A percentile compares a stretch with the other conserved stretches of the same genome.
These are phyloP conservation scores for Pipra filicauda DNA, from an alignment of 2,113 vertebrate species.

Conservation along the genomic window DNA sequence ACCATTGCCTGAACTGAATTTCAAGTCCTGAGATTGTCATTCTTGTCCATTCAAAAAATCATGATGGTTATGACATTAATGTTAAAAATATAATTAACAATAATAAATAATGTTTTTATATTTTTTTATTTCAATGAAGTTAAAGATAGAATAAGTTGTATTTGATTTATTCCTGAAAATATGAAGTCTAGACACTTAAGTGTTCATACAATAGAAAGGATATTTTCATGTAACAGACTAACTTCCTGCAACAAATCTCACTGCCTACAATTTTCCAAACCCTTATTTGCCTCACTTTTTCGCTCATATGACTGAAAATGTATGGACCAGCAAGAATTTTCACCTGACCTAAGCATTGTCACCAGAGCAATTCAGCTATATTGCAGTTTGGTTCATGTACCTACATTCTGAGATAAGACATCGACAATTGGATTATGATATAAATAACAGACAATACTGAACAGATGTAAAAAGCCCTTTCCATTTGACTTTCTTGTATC, in stretches of 20 bases:
- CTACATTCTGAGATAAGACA: background rate
- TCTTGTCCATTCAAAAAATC: background rate
- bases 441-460: background rate
- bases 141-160: background rate
- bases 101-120: fast-evolving
- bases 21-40: background rate
- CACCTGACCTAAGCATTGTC: background rate
- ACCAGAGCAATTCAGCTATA: background rate
- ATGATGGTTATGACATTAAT: background rate
- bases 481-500: background rate
- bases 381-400: background rate
- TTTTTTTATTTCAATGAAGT: background rate
- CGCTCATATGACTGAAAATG: background rate
- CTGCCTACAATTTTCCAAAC: background rate
- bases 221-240: background rate
- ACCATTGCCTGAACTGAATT: background rate
- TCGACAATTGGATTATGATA: background rate
- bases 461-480: background rate
- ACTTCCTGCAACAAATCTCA: background rate
- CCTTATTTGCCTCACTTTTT: background rate
- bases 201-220: background rate
- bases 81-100: background rate
- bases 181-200: background rate
- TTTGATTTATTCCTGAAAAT: background rate
- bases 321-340: background rate